These are phyloP conservation scores for Hirtodrosophila duncani DNA, from an alignment of 2,888 invertebrate genomes.

Conservation along the genomic window DNA sequence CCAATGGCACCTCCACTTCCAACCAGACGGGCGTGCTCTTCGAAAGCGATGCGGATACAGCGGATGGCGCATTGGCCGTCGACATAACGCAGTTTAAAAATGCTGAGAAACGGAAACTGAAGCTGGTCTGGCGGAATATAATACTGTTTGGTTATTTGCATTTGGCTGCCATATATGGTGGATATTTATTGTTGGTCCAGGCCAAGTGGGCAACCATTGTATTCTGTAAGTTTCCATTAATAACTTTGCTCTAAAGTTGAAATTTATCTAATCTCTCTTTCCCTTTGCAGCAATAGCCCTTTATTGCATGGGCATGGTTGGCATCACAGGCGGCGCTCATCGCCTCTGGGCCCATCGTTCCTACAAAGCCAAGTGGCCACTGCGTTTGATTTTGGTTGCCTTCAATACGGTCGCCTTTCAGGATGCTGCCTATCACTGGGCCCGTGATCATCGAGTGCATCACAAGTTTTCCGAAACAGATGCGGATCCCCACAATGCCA, in stretches of 20 bases:
- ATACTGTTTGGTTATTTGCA: constrained; percentile 87
- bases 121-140: constrained; percentile 90
- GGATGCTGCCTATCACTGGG: constrained; percentile 88
- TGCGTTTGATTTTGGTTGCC: constrained; percentile 86
- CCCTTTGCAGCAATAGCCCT: constrained; percentile 83
- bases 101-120: constrained; percentile 80
- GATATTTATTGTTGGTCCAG: constrained; percentile 84
- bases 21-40: constrained; percentile 81
- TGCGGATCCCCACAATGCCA: constrained; percentile 95
- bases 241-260: too few relatives aligned
- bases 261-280: neutral
- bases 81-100: constrained; percentile 80
- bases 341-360: constrained; percentile 96
- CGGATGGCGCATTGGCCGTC: constrained; percentile 80
- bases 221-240: constrained; percentile 86
- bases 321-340: constrained; percentile 98
- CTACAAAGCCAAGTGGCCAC: constrained; percentile 95
- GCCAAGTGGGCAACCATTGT: constrained; percentile 85
- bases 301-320: constrained; percentile 89
- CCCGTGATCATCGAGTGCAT: constrained; percentile 89
- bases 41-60: constrained; percentile 83
- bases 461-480: constrained; percentile 96
- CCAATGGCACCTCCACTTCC: constrained; percentile 28
- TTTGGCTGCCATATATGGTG: constrained; percentile 85
- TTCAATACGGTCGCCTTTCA: constrained; percentile 95